Conservation (phyloP, 1,140 invertebrate genomes). For the Plodia interpunctella region DNA sequence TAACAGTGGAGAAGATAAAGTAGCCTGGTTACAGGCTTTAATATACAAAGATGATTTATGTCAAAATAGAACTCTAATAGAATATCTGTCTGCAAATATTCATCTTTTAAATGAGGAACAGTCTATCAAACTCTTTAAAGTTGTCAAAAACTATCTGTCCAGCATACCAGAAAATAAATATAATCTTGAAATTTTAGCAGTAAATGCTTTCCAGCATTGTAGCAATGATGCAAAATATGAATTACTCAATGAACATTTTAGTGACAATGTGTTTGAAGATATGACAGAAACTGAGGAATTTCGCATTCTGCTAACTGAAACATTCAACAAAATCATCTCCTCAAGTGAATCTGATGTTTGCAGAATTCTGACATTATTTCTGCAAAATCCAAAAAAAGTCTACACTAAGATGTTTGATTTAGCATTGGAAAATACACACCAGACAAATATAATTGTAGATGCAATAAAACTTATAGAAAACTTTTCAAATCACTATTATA, state of each 20-base stretch:
- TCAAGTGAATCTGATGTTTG: slow-evolving; percentile 36
- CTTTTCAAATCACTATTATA: slow-evolving; percentile 54
- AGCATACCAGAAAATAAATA: slow-evolving; percentile 27
- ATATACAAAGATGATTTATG: slow-evolving; percentile 45
- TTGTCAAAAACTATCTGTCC: slow-evolving; percentile 31
- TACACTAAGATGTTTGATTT: slow-evolving; percentile 48
- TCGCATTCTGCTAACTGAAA: slow-evolving; percentile 37
- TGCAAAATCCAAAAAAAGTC: slow-evolving; percentile 54
- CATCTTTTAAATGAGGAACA: slow-evolving; percentile 41
- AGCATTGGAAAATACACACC: slow-evolving; percentile 50
- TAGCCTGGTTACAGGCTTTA: slow-evolving; percentile 48
- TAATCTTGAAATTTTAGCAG: slow-evolving; percentile 26
- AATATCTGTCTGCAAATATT: slow-evolving; percentile 35
- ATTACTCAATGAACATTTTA: slow-evolving; percentile 44
- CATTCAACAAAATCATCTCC: slow-evolving; percentile 57
- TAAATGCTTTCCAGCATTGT: slow-evolving; percentile 47
- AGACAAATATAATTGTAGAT: slow-evolving; percentile 49
- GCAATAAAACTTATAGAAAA: slow-evolving; percentile 44
- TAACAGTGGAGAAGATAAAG: slow-evolving; percentile 31
- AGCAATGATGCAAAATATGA: slow-evolving; percentile 31
- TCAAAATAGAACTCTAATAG: slow-evolving; percentile 33
- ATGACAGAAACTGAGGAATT: slow-evolving; percentile 39
- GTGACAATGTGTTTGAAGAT: slow-evolving; percentile 37
- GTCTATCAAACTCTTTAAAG: slow-evolving; percentile 36
- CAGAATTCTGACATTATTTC: slow-evolving; percentile 46